Percentiles rank a stretch among this genome's conserved stretches.
phyloP scores from a whole-genome alignment of 2,888 invertebrate species.

The Micropterix aruncella region DNA sequence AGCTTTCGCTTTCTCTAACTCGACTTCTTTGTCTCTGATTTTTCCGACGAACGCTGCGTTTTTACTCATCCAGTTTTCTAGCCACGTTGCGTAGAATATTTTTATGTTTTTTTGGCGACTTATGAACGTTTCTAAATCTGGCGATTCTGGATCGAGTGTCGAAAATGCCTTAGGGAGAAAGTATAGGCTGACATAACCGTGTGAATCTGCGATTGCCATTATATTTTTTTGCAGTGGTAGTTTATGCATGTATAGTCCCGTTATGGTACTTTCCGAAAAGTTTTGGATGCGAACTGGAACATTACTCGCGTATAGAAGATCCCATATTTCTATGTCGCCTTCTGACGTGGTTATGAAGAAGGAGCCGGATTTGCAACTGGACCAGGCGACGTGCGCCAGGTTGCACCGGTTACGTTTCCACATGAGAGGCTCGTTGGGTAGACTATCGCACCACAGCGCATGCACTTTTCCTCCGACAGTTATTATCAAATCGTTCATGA shows the following conservation, averaged over 20 bases:
- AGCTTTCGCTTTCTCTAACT: slow-evolving; percentile 27
- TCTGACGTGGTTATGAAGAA: slow-evolving; percentile 57
- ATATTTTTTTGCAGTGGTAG: slow-evolving; percentile 41
- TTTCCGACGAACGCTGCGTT: slow-evolving; percentile 26
- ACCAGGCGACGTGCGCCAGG: slow-evolving; percentile 59
- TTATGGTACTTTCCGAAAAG: slow-evolving; percentile 51
- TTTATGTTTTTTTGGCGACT: slow-evolving; percentile 38
- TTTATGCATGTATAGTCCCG: slow-evolving; percentile 44
- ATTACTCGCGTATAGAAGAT: slow-evolving; percentile 55
- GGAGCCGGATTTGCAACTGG: slow-evolving; percentile 56
- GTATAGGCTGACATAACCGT: slow-evolving; percentile 53
- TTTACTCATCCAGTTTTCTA: slow-evolving; percentile 38
- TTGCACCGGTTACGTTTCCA: slow-evolving; percentile 47
- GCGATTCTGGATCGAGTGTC: slow-evolving; percentile 25
- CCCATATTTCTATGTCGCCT: slow-evolving; percentile 72
- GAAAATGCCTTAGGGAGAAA: slow-evolving; percentile 39
- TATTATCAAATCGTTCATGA: slow-evolving; percentile 43
- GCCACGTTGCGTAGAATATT: slow-evolving; percentile 41
- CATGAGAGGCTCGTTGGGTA: slow-evolving; percentile 42
- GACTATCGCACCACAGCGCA: slow-evolving; percentile 59
- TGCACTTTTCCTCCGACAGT: slow-evolving; percentile 64
- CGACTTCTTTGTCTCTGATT: slow-evolving; percentile 28
- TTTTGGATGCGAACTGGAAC: slow-evolving; percentile 51
- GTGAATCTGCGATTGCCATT: slow-evolving; percentile 52
- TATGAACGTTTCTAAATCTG: slow-evolving; percentile 30